phyloP scores from a whole-genome alignment of 1,140 invertebrate genomes.

The Dolichoris vasculosae region DNA sequence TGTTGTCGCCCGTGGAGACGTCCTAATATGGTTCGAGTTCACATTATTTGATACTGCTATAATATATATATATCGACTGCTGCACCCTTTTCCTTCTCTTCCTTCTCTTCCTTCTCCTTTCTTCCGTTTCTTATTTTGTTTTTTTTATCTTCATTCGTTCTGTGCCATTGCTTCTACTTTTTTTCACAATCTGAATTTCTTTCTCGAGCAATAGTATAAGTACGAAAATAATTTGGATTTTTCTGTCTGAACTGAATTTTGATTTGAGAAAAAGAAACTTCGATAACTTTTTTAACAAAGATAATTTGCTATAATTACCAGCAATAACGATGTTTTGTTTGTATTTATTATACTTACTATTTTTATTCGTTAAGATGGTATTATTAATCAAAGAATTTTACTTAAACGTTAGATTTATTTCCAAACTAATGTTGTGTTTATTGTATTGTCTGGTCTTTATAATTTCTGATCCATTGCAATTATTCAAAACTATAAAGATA shows the following conservation, averaged over 20 bases:
- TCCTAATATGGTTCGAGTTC: slow-evolving; percentile 67
- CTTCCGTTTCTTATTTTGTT: neutral
- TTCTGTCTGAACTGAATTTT: neutral
- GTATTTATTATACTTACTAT: neutral
- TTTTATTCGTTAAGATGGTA: neutral
- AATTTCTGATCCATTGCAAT: no score
- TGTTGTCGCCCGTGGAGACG: slow-evolving; percentile 33
- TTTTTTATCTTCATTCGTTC: neutral
- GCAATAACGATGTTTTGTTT: neutral
- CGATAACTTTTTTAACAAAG: neutral
- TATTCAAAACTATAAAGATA: no score
- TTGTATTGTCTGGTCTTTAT: no score
- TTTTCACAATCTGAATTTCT: slow-evolving; percentile 20
- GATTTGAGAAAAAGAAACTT: neutral
- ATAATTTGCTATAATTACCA: neutral
- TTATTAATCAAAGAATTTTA: neutral
- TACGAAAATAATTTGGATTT: neutral
- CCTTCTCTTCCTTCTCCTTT: neutral
- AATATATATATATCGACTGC: neutral
- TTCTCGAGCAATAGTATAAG: neutral
- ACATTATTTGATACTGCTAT: slow-evolving; percentile 62
- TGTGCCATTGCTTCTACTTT: neutral
- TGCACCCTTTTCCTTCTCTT: neutral
- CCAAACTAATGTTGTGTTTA: no score
- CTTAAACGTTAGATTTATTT: no score